Conservation (phyloP, 2,797 vertebrate species). For the Acipenser oxyrinchus region DNA sequence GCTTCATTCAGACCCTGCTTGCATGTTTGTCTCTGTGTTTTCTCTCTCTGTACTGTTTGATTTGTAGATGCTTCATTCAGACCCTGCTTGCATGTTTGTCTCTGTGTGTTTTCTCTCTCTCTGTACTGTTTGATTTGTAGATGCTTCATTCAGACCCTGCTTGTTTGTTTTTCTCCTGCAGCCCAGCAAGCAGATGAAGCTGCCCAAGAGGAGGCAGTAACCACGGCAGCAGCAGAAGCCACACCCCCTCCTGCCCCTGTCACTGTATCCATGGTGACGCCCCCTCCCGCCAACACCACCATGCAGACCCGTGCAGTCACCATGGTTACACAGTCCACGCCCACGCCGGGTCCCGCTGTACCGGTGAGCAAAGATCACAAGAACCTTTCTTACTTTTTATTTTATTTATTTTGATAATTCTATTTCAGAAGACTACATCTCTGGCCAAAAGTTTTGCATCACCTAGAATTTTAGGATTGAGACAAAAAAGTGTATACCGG, state of each 20-base stretch:
- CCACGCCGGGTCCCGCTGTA: slow-evolving; percentile 74
- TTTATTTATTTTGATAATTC: too few relatives aligned
- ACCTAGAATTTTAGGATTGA: too few relatives aligned
- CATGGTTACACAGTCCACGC: slow-evolving; percentile 80
- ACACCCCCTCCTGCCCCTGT: slow-evolving; percentile 29
- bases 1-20: background rate
- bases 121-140: too few relatives aligned
- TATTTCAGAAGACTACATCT: too few relatives aligned
- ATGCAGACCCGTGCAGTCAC: slow-evolving; percentile 70
- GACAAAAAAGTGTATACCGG: too few relatives aligned
- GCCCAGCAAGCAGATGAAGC: slow-evolving; percentile 50
- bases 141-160: background rate
- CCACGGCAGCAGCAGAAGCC: slow-evolving; percentile 42
- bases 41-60: background rate
- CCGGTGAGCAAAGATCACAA: slow-evolving; percentile 60
- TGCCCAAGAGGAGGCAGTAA: slow-evolving; percentile 40
- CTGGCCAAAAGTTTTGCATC: too few relatives aligned
- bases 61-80: background rate
- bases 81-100: too few relatives aligned
- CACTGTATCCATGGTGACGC: slow-evolving; percentile 33
- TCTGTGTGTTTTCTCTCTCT: too few relatives aligned
- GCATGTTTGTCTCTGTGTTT: background rate
- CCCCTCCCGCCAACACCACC: slow-evolving; percentile 30
- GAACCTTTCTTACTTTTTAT: too few relatives aligned
- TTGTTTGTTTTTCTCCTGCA: slow-evolving; percentile 22